phyloP scores from a whole-genome alignment of 2,113 vertebrate genomes.

The Oenanthe melanoleuca region DNA sequence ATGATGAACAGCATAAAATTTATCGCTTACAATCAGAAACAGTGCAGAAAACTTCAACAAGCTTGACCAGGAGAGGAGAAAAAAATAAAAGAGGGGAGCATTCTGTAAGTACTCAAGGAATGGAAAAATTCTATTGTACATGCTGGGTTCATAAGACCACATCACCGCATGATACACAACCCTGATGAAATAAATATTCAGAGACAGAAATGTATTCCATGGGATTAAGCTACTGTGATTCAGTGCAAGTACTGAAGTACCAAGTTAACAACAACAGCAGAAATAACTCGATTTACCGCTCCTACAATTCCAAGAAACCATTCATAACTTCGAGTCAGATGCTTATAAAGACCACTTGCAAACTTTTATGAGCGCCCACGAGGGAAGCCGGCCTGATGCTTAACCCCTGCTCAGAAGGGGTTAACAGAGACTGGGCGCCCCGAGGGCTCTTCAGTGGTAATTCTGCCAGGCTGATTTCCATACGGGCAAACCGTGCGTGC shows the following conservation, averaged over 20 bases:
- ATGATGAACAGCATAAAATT: not conserved
- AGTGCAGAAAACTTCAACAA: not conserved
- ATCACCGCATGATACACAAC: not conserved
- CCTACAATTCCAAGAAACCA: not conserved
- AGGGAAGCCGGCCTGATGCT: fast-evolving
- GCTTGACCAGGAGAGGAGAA: fast-evolving
- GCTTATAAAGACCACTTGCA: not conserved
- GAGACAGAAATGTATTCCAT: not conserved
- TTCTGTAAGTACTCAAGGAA: not conserved
- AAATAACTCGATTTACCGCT: not conserved
- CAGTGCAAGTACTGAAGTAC: not conserved
- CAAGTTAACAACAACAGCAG: not conserved
- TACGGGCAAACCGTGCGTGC: not conserved
- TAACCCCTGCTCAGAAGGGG: not conserved
- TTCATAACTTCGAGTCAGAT: not conserved
- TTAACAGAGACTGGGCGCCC: not conserved
- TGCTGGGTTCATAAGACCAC: not conserved
- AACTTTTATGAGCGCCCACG: not conserved
- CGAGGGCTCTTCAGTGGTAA: fast-evolving
- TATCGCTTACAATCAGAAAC: not conserved
- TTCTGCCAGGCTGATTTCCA: not conserved
- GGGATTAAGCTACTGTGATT: not conserved
- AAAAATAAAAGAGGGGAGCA: not conserved
- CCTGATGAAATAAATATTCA: not conserved
- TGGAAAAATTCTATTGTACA: not conserved